Evolutionary conservation across 2,797 vertebrate species (phyloP).

Genomic region (Cirrhinus mrigala): DNA sequence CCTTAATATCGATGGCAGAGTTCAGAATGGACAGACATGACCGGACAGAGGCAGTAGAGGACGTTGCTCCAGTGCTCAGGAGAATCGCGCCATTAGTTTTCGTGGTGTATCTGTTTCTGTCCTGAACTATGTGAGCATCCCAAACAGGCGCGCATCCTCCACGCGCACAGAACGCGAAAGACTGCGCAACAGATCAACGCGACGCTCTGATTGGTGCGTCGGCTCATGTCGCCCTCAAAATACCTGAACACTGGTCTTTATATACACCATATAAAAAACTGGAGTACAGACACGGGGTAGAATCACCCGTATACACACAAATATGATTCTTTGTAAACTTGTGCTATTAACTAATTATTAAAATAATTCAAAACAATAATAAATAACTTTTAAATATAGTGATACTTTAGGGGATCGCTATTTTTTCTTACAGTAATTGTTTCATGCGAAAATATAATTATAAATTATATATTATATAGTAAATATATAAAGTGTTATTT

Average conservation of each 20-base stretch:
- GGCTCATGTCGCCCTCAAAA: not conserved
- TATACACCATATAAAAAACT: not conserved
- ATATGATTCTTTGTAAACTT: not conserved
- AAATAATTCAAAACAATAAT: not conserved
- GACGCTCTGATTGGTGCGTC: slow-evolving; percentile 26
- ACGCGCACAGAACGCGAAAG: not conserved
- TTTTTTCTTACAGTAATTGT: not conserved
- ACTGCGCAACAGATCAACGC: slow-evolving; percentile 55
- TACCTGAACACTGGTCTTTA: slow-evolving; percentile 4
- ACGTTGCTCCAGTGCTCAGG: not conserved
- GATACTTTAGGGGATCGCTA: not conserved
- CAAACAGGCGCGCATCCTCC: slow-evolving; percentile 37
- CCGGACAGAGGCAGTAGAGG: not conserved
- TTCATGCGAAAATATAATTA: not conserved
- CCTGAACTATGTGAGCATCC: slow-evolving; percentile 24
- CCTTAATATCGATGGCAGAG: slow-evolving; percentile 30
- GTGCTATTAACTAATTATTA: not conserved
- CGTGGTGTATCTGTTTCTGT: not conserved
- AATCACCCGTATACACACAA: not conserved
- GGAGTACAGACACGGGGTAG: not conserved
- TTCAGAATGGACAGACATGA: slow-evolving; percentile 14
- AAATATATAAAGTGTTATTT: not conserved
- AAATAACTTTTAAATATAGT: not conserved
- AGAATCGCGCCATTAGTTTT: slow-evolving; percentile 7
- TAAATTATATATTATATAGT: no score